Base-by-base conservation (phyloP, 2,888 invertebrate genomes). In the Leptopterna dolabrata region DNA sequence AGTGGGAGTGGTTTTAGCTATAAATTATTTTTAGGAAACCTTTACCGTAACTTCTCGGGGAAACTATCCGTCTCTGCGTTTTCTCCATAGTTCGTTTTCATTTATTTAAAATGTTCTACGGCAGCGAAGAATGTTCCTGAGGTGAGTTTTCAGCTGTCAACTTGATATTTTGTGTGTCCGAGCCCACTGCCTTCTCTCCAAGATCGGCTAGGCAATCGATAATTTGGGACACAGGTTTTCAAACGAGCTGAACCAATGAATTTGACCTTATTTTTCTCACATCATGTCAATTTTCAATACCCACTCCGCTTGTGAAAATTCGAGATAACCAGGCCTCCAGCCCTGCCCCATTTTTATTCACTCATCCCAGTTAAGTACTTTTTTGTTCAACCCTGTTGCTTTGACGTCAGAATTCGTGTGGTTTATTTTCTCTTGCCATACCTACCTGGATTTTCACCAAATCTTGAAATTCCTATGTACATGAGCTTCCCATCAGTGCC, bases 1-100 rank as follows among this genome's bases (percentile, higher is more conserved):
- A 85, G 85, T 85, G 85, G 85, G 85, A 85, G 85, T 85, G 85
- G 85, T 85, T 85, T 85, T 76, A 51, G 73, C 85, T 85, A 13
- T 85, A 73, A 85, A 85, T 85, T 73, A 85, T 85, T 83, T 85
- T 73, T 85, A 85, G 85, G 73, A 85, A 45, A 43, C 73, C 51
- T 36, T n/a, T 19, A 63, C 45, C 55, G 30, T 85, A 27, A 30
- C 81, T 27, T 45, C 45, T 45, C 4, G 11, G 45, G 27, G 19
- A 45, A 47, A 63, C n/a, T 14, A 19, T 45, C 45, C 45, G 78
- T 43, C 45, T n/a, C 43, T 24, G 19, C 41, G 45, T 43, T 43
- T n/a, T 78, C 78, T n/a, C 45, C 24, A 43, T 63, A 63, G 78
- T 47, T 45, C 6, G 13, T 43, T 78, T 83, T 29, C 55, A 51